Evolutionary conservation across 2,888 invertebrate genomes (phyloP).

Genomic region (Hanleya hanleyi): DNA sequence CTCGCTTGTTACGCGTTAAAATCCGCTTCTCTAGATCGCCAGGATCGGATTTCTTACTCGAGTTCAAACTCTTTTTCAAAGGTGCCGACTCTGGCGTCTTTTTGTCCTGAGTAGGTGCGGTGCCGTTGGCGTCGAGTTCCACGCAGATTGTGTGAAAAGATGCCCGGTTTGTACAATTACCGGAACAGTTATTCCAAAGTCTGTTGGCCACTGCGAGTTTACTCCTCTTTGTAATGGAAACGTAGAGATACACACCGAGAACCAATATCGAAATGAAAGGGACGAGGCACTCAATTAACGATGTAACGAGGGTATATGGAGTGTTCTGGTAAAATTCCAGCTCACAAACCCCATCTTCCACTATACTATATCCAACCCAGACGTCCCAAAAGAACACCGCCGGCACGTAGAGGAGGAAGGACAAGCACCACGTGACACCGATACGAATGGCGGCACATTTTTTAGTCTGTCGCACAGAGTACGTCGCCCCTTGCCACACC

Average conservation of each 20-base stretch:
- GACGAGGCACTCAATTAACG: neutral
- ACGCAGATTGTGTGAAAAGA: neutral
- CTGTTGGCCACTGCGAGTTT: neutral
- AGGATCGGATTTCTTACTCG: neutral
- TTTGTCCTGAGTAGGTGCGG: neutral
- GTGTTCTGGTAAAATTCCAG: neutral
- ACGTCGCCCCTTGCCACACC: constrained; percentile 3
- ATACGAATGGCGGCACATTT: neutral
- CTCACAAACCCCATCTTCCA: neutral
- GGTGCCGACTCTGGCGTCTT: neutral
- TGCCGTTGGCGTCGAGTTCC: neutral
- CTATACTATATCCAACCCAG: neutral
- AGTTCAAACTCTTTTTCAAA: neutral
- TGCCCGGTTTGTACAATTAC: neutral
- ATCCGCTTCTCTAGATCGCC: neutral
- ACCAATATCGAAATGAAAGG: neutral
- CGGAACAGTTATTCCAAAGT: neutral
- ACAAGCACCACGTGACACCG: neutral
- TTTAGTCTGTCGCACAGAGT: neutral
- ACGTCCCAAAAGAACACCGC: neutral
- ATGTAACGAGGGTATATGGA: neutral
- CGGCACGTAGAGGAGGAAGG: neutral
- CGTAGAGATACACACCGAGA: neutral
- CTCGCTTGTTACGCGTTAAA: neutral
- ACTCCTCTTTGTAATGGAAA: neutral